Evolutionary conservation across 2,113 vertebrate species (phyloP).

Genomic region (Platycercus adscitus): DNA sequence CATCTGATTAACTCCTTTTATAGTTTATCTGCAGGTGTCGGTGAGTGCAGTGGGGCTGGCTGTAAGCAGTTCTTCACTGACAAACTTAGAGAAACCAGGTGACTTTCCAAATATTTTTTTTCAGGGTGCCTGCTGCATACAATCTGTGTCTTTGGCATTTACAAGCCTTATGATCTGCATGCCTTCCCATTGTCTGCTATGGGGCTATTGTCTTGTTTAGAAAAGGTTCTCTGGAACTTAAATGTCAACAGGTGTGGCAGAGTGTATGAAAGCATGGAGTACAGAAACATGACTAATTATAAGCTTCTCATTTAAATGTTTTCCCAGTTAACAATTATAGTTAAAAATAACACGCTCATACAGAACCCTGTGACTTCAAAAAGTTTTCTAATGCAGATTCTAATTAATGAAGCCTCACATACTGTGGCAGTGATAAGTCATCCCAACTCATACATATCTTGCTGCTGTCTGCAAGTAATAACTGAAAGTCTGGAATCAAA

Average conservation of each 20-base stretch:
- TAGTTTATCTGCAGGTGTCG: constrained; percentile 6
- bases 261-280: neutral
- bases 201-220: constrained; percentile 30
- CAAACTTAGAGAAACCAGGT: constrained; percentile 29
- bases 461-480: neutral
- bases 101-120: constrained; percentile 47
- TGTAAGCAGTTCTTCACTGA: constrained; percentile 10
- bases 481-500: neutral
- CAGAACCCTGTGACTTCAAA: neutral
- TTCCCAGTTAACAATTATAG: neutral
- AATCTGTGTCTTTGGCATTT: constrained; percentile 43
- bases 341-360: neutral
- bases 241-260: constrained; percentile 39
- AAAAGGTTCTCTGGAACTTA: constrained; percentile 39
- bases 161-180: neutral
- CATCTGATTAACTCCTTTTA: neutral
- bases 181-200: constrained; percentile 7
- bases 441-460: neutral
- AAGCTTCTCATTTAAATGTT: neutral
- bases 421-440: neutral
- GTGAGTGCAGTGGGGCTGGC: neutral
- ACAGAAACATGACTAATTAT: constrained; percentile 36
- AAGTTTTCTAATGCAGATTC: constrained; percentile 9
- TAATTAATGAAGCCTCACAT: constrained; percentile 20
- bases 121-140: constrained; percentile 26